A percentile compares a stretch with the other conserved stretches of the same genome.
These are phyloP conservation scores for Sphaerodactylus townsendi DNA, from an alignment of 2,113 vertebrate genomes.

Conservation along the genomic window DNA sequence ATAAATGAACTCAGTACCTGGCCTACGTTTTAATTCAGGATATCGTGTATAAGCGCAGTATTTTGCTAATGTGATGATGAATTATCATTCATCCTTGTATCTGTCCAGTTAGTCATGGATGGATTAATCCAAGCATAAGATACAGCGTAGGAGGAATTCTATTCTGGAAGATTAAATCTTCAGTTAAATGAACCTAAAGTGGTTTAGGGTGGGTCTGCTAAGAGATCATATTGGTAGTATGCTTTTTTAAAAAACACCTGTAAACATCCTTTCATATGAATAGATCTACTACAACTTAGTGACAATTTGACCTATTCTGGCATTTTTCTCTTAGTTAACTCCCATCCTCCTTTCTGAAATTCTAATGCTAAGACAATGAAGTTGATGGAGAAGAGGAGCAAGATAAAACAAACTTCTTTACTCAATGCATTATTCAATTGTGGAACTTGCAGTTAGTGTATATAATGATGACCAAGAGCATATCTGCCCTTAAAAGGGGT, in stretches of 20 bases:
- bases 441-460: too few species aligned
- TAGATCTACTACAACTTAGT: background rate
- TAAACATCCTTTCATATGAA: background rate
- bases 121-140: constrained; percentile 44
- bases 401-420: too few species aligned
- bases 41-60: constrained; percentile 18
- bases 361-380: background rate
- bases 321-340: background rate
- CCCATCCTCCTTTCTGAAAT: background rate
- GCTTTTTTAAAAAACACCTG: background rate
- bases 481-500: too few species aligned
- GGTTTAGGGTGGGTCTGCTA: constrained; percentile 35
- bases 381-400: too few species aligned
- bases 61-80: constrained; percentile 42
- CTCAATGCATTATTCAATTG: too few species aligned
- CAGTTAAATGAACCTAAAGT: constrained; percentile 56
- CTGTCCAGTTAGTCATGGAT: constrained; percentile 51
- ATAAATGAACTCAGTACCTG: constrained; percentile 12
- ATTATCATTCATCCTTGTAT: constrained; percentile 50
- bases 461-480: too few species aligned
- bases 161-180: constrained; percentile 63
- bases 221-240: constrained; percentile 14
- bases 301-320: background rate
- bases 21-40: constrained; percentile 20
- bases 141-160: constrained; percentile 44